Base-by-base conservation (phyloP, 2,113 vertebrate species). In the Bujurquina vittata region DNA sequence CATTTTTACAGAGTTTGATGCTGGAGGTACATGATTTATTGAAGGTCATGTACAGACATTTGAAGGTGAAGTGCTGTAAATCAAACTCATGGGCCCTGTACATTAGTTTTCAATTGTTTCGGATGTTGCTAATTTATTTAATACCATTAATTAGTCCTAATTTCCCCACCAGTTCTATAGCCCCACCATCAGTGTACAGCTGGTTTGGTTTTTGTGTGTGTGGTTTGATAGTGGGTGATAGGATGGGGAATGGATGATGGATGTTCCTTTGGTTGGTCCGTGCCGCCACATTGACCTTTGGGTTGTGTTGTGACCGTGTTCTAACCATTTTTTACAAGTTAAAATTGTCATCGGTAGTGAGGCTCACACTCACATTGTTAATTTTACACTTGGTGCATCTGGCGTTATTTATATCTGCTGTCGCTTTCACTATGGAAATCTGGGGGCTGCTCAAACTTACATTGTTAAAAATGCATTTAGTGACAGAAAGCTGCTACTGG, bases 11-110 rank as follows among this genome's bases (percentile, higher is more conserved):
- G 67, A 54, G 6, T 31, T 72, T n/a, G 67, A 54, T 54, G 11
- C 46, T 72, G 46, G 4, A 72, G 20, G 18, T 72, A 72, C 26
- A 52, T 10, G 26, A 22, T 57, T 60, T 20, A 75, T 54, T 33
- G 26, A 55, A 23, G 37, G 17, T 65, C 20, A 58, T 22, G 18
- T 35, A 10, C 7, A 57, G 33, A 35, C 37, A 63, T 60, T 40
- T 6, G 35, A 83, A 84, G 81, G 91, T 88, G 56, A 90, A 79
- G 77, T 81, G 81, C 57, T 81, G 67, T 90, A 88, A 92, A 90
- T 93, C 88, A 92, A 85, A 92, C 74, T 84, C 63, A 80, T 55
- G 35, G 73, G 77, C 46, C 76, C 76, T 81, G 75, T 86, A 61
- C 81, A 84, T 83, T 59, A 84, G 52, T 89, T 89, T 86, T 84